Evolutionary conservation across 2,888 invertebrate species (phyloP), one percentile per base, ranked within the genome.

Genomic region (Schizaphis graminum): DNA sequence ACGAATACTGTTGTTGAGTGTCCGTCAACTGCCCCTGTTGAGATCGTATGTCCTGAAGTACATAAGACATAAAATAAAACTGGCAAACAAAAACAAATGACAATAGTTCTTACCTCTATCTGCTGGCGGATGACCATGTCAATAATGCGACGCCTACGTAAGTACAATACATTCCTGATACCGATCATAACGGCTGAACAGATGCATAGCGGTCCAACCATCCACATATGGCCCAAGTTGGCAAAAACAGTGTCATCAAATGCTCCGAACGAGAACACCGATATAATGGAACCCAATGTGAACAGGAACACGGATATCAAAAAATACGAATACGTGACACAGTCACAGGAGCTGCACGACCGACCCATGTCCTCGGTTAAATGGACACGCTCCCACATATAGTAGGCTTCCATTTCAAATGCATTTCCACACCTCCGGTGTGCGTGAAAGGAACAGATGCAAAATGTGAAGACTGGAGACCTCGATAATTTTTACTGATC

Each of bases 151-250:
- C 97, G 97, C 95, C 97, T 96, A 95, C 97, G 96, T 95, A 97
- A 96, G 96, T 97, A 97, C 91, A 97, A 95, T 96, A 97, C 97
- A 95, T 97, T 97, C 95, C 97, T 97, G n/a, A 97, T 97, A 88
- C 97, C 97, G 93, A 97, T 97, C 97, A 97, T 97, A 96, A 97
- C 96, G 95, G 97, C 97, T 95, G 97, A 97, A 96, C 97, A 97
- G 95, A 97, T 97, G 95, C 97, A 97, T 95, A 97, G 97, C 92
- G 97, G 97, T 94, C 97, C 97, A 94, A 97, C 97, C 35, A 97
- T 96, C 97, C 97, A 97, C 97, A 97, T 97, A 96, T 97, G 97
- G 95, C 97, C 97, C 95, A 97, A 96, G 96, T 97, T 97, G 28
- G 95, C 95, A 95, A 97, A 96, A 95, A 97, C 96, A 95, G 97